Conservation (phyloP, 2,888 invertebrate species). For the Drosophila vallismaia region DNA sequence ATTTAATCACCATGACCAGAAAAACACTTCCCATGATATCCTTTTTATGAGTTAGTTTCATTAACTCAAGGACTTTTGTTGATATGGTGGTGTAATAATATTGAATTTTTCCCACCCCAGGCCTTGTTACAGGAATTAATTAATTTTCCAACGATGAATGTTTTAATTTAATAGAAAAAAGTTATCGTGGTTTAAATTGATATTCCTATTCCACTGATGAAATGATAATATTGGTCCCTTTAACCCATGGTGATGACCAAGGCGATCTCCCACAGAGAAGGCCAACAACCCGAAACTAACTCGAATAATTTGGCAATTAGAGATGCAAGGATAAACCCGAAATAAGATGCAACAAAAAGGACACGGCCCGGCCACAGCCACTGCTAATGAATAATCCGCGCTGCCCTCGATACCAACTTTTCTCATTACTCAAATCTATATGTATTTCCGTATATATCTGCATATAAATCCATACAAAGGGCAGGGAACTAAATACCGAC, state of each 20-base stretch:
- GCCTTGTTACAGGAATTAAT: too few species aligned
- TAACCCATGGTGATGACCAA: too few species aligned
- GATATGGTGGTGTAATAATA: not conserved
- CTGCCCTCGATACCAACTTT: constrained; percentile 39
- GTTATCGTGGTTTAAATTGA: too few species aligned
- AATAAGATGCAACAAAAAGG: not conserved
- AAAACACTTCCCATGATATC: constrained; percentile 25
- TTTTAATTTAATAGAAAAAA: too few species aligned
- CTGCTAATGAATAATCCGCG: constrained; percentile 48
- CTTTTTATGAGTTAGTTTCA: constrained; percentile 37
- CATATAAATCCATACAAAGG: constrained; percentile 16
- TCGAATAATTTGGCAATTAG: constrained; percentile 20
- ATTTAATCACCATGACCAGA: constrained; percentile 59
- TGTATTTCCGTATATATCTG: constrained; percentile 27
- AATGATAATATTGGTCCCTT: too few species aligned
- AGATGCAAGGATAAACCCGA: not conserved
- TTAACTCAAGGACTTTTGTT: not conserved
- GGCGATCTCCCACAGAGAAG: not conserved
- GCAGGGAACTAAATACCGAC: constrained; percentile 26
- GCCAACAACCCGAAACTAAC: not conserved
- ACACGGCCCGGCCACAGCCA: constrained; percentile 3
- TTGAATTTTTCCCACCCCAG: not conserved
- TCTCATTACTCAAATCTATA: constrained; percentile 42
- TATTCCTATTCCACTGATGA: too few species aligned
- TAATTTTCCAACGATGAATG: too few species aligned